phyloP scores from a whole-genome alignment of 2,888 invertebrate species.

The Phyllotreta cruciferae region DNA sequence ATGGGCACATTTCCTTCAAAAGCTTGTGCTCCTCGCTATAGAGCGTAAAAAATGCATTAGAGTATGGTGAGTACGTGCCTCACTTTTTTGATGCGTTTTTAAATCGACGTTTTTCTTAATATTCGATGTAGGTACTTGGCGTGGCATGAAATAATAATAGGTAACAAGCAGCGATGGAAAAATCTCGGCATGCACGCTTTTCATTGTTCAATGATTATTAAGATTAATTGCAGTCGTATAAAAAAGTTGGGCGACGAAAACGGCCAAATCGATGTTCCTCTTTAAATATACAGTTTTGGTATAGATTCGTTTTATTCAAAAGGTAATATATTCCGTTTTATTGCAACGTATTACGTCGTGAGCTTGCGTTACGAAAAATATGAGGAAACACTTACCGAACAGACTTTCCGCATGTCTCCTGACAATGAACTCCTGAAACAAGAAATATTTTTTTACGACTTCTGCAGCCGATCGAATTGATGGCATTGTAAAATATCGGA shows the following conservation, averaged over 20 bases:
- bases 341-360: constrained; percentile 12
- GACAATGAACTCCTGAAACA: constrained; percentile 19
- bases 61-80: background rate
- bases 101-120: constrained; percentile 10
- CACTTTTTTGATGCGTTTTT: background rate
- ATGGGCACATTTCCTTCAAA: background rate
- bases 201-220: no score
- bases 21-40: background rate
- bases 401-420: constrained; percentile 14
- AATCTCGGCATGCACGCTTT: no score
- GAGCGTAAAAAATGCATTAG: constrained; percentile 3
- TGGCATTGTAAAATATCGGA: constrained; percentile 19
- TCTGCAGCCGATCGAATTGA: constrained; percentile 12
- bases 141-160: no score
- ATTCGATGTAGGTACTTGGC: background rate
- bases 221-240: no score
- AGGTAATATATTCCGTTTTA: constrained; percentile 15
- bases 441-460: constrained; percentile 19
- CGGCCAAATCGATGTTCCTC: background rate
- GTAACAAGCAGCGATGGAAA: no score
- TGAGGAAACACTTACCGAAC: constrained; percentile 17
- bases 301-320: constrained; percentile 1
- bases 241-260: background rate
- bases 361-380: constrained; percentile 13
- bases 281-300: constrained; percentile 15